Conservation (phyloP, 2,113 vertebrate species). For the Osmerus eperlanus region DNA sequence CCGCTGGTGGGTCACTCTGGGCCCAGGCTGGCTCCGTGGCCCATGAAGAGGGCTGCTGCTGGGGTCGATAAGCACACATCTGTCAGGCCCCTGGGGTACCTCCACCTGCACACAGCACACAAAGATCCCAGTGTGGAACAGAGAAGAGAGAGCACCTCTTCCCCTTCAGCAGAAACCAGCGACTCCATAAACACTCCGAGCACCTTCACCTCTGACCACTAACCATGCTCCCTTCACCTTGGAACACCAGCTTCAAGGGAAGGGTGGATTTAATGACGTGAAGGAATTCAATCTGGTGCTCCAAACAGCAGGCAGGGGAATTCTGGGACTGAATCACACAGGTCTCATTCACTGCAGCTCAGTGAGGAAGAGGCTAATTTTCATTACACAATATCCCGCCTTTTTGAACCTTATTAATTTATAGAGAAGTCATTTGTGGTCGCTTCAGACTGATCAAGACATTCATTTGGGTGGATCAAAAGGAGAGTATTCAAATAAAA, state of each 20-base stretch:
- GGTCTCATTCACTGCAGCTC: not conserved
- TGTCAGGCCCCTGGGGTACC: slow-evolving; percentile 20
- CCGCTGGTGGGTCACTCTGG: slow-evolving; percentile 32
- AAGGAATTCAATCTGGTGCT: slow-evolving; percentile 41
- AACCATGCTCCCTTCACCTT: slow-evolving; percentile 23
- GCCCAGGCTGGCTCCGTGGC: slow-evolving; percentile 26
- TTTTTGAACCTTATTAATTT: slow-evolving; percentile 16
- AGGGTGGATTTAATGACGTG: slow-evolving; percentile 53
- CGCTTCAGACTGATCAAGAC: slow-evolving; percentile 64
- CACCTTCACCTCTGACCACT: slow-evolving; percentile 31
- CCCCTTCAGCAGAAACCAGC: not conserved
- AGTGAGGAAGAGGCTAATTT: not conserved
- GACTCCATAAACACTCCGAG: not conserved
- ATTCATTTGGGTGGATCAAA: slow-evolving; percentile 57
- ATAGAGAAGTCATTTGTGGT: slow-evolving; percentile 58
- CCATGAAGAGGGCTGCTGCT: slow-evolving; percentile 46
- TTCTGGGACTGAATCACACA: not conserved
- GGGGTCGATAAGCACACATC: slow-evolving; percentile 46
- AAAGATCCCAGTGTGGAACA: slow-evolving; percentile 10
- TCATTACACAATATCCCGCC: too few relatives aligned
- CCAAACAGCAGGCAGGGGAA: not conserved
- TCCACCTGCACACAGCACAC: slow-evolving; percentile 32
- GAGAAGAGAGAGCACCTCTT: not conserved
- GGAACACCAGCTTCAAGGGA: slow-evolving; percentile 31
- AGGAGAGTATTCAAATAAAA: slow-evolving; percentile 58